Conservation (phyloP, 2,888 invertebrate genomes). For the Nebria brevicollis region DNA sequence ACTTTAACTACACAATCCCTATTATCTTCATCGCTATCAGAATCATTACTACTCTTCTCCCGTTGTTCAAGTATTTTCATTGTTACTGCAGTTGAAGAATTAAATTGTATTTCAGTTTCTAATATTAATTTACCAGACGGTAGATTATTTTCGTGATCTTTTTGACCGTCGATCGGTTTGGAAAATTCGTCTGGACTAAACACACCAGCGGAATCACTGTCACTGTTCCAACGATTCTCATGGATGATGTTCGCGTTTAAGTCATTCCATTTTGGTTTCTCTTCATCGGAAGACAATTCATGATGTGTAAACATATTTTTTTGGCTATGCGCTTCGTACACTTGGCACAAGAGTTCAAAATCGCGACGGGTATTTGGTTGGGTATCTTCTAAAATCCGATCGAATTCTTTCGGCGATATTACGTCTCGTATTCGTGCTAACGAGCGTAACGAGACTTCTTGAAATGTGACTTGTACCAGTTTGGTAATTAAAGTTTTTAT, state of each 20-base stretch:
- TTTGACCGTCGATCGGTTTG: conserved; percentile 50
- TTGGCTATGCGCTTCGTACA: conserved; percentile 64
- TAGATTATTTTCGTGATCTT: conserved; percentile 58
- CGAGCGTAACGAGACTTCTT: conserved; percentile 76
- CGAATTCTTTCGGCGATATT: conserved; percentile 74
- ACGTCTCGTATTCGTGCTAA: conserved; percentile 75
- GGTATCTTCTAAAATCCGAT: conserved; percentile 63
- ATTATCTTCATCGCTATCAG: conserved; percentile 55
- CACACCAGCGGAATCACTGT: conserved; percentile 47
- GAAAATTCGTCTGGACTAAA: conserved; percentile 48
- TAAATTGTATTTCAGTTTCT: conserved; percentile 85
- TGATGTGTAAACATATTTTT: conserved; percentile 31
- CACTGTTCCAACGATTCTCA: conserved; percentile 48
- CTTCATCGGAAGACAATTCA: conserved; percentile 20
- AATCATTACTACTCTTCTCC: conserved; percentile 52
- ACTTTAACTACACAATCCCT: conserved; percentile 67
- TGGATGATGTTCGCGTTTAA: conserved; percentile 47
- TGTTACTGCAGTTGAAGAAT: conserved; percentile 82
- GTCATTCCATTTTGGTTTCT: conserved; percentile 41
- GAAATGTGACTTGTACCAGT: conserved; percentile 63
- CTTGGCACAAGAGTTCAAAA: conserved; percentile 71
- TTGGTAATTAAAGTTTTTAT: conserved; percentile 62
- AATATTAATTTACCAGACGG: conserved; percentile 76
- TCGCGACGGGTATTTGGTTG: conserved; percentile 65
- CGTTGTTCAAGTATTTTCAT: conserved; percentile 84